Conservation (phyloP, 2,888 invertebrate species). For the Watsonalla binaria region DNA sequence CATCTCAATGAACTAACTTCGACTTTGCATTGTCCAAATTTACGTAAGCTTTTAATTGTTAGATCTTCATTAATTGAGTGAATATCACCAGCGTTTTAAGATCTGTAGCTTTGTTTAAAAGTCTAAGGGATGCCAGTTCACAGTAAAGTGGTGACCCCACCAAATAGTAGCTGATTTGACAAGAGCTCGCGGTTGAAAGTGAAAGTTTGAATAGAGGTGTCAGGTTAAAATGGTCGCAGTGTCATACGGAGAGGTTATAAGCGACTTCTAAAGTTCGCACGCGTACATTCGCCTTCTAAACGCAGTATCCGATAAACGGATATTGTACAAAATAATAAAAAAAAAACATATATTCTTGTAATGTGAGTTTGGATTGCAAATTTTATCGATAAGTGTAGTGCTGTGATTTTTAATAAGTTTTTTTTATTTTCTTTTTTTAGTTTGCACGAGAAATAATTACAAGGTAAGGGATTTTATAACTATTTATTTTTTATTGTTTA, state of each 20-base stretch:
- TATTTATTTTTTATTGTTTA: too few relatives aligned
- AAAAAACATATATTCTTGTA: background rate
- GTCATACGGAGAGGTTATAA: constrained; percentile 45
- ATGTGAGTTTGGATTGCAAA: background rate
- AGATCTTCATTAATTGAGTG: background rate
- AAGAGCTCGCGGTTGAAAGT: background rate
- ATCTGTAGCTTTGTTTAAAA: background rate
- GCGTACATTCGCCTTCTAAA: constrained; percentile 37
- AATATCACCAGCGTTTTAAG: background rate
- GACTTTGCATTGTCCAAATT: background rate
- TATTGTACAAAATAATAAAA: background rate
- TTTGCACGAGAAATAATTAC: background rate
- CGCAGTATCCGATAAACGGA: constrained; percentile 13
- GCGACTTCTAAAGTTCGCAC: constrained; percentile 50
- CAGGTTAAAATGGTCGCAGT: background rate
- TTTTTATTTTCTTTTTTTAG: background rate
- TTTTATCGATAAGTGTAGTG: background rate
- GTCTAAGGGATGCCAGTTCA: background rate
- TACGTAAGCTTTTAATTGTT: background rate
- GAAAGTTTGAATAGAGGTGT: background rate
- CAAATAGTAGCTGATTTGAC: background rate
- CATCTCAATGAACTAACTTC: background rate
- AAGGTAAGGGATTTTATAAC: background rate
- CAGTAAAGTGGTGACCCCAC: background rate
- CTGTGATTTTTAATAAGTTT: background rate